Percentiles rank a stretch among this genome's conserved stretches.
Conservation (phyloP, 30 jellyfish, hydroid and myxozoan genomes). For the Aurelia sp. region DNA sequence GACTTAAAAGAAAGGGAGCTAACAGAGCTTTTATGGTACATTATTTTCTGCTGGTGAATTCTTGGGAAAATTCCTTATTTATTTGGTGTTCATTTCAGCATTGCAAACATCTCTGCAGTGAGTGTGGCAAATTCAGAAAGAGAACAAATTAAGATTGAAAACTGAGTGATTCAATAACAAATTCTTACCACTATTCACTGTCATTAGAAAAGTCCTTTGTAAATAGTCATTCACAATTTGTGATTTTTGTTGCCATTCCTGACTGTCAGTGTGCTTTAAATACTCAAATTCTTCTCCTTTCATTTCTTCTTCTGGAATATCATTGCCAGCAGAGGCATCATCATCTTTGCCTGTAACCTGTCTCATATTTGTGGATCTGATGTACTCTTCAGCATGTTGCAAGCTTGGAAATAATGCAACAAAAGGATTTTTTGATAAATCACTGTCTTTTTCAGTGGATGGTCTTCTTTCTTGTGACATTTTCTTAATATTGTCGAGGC, state of each 20-base stretch:
- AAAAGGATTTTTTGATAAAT: conserved; percentile 87
- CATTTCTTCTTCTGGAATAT: neutral
- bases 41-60: too few relatives aligned
- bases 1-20: too few relatives aligned
- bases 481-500: too few relatives aligned
- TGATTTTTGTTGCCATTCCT: conserved; percentile 44
- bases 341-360: neutral
- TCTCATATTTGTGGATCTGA: conserved; percentile 61
- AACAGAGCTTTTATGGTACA: too few relatives aligned
- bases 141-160: neutral
- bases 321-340: neutral
- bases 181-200: conserved; percentile 79
- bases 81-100: too few relatives aligned
- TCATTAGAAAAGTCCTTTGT: conserved; percentile 74
- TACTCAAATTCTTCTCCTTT: neutral
- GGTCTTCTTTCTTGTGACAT: too few relatives aligned
- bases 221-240: conserved; percentile 79
- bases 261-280: neutral
- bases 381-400: conserved; percentile 89
- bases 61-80: too few relatives aligned
- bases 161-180: neutral
- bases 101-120: neutral
- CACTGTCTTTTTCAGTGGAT: conserved; percentile 15
- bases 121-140: neutral
- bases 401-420: conserved; percentile 87